phyloP scores from a whole-genome alignment of 2,113 vertebrate species.

The Hippocampus zosterae region DNA sequence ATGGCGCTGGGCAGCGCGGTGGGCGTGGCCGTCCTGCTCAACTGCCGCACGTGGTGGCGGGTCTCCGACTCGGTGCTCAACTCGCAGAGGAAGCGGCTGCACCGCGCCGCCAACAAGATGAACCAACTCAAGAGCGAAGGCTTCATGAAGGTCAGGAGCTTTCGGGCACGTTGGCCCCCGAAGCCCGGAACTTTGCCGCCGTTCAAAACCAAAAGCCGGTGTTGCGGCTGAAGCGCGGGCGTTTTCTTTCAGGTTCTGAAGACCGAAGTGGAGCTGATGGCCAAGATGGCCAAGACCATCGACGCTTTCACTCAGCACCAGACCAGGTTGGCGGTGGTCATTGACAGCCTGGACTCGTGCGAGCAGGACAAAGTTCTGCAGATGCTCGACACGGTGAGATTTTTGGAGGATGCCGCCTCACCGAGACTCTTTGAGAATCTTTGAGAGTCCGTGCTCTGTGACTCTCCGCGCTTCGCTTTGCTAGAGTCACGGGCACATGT shows the following conservation, averaged over 20 bases:
- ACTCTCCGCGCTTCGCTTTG: no score
- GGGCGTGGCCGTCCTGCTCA: constrained; percentile 86
- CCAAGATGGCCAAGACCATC: constrained; percentile 93
- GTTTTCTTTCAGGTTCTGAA: constrained; percentile 81
- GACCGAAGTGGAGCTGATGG: constrained; percentile 95
- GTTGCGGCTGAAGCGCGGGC: not conserved
- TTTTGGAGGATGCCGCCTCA: no score
- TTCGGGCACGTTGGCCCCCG: no score
- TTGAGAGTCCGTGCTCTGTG: not conserved
- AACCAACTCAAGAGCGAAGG: constrained; percentile 94
- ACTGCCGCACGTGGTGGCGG: constrained; percentile 94
- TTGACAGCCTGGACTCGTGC: constrained; percentile 93
- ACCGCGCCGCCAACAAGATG: constrained; percentile 86
- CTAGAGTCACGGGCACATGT: no score
- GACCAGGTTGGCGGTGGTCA: constrained; percentile 91
- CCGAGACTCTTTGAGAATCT: not conserved
- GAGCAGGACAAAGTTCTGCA: constrained; percentile 98
- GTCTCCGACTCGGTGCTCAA: constrained; percentile 89
- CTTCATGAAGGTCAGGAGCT: constrained; percentile 87
- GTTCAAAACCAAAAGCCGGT: no score
- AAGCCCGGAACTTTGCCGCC: no score
- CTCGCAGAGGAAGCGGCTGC: constrained; percentile 92
- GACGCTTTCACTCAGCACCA: constrained; percentile 97
- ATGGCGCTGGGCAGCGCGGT: constrained; percentile 81
- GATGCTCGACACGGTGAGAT: constrained; percentile 93